Conservation (phyloP, 2,113 vertebrate species). For the Murina feae region DNA sequence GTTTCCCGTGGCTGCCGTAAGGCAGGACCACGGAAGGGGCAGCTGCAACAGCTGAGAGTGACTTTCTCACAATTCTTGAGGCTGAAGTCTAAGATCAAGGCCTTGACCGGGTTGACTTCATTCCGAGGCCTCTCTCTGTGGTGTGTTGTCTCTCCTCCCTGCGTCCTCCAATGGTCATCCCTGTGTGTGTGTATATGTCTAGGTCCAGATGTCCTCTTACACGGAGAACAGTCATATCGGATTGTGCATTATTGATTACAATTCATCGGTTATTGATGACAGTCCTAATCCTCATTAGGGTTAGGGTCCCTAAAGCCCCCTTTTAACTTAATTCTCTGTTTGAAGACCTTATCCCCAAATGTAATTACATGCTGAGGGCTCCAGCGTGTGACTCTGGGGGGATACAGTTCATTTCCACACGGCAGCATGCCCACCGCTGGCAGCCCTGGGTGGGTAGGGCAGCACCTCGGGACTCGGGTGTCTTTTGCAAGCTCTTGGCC, state of each 20-base stretch:
- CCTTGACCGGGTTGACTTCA: accelerated
- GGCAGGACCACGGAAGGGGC: accelerated
- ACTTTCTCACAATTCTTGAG: accelerated
- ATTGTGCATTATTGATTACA: background rate
- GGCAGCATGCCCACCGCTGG: accelerated
- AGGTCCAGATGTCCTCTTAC: background rate
- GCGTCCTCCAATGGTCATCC: accelerated
- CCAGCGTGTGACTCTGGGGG: no score
- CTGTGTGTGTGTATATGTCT: accelerated
- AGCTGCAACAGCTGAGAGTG: no score
- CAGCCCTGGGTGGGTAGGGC: accelerated
- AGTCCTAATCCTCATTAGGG: background rate
- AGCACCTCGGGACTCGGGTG: accelerated
- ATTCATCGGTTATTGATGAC: background rate
- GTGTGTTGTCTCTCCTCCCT: background rate
- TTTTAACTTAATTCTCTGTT: background rate
- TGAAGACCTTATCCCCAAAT: background rate
- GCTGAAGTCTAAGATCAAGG: no score
- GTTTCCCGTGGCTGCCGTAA: accelerated
- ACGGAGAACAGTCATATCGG: accelerated
- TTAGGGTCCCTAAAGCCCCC: background rate
- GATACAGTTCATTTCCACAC: accelerated
- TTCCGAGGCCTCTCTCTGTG: background rate
- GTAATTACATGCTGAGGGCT: no score
- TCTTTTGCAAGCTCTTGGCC: background rate